Base-by-base conservation (phyloP, 2,797 vertebrate genomes). In the Otus scops region DNA sequence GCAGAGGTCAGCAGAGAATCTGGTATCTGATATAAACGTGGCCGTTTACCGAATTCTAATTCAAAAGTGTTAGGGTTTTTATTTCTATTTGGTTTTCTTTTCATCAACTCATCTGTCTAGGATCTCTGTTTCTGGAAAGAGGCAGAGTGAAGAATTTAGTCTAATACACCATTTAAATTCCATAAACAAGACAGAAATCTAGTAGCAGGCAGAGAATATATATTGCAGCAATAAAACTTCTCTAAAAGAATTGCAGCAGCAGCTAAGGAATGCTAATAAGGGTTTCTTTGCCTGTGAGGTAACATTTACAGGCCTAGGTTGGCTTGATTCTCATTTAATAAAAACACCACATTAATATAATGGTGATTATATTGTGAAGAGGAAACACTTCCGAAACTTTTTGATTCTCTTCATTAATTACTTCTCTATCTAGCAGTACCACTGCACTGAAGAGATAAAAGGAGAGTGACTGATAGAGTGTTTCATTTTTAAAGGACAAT, bases 171-270 rank as follows among this genome's bases (percentile, higher is more conserved):
- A 95, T 97, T 96, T 96, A 97, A 97, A 97, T 96, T 95, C 95
- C 84, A 95, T 95, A 97, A 97, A 95, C 91, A 96, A 95, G 96
- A 95, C 91, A 95, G 93, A 93, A 95, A 95, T 95, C 92, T 95
- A 96, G 88, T 89, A 93, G 80, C 92, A 92, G 81, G 56, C 64
- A 87, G 45, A 79, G 94, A 90, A 93, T 96, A 93, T 94, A 91
- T 96, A 96, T 93, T 95, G 93, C 84, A 74, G 91, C 88, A 95
- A 95, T 97, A 97, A 95, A 97, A 92, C 74, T 92, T 94, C 81
- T 69, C 86, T 88, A 79, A 82, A 91, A 91, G 95, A 91, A 96
- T 73, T 93, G 84, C 85, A 91, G 78, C 69, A 95, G 86, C 83
- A 94, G 36, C 89, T 88, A 45, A 71, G 34, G 95, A 94, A 94